phyloP scores from a whole-genome alignment of 2,113 vertebrate species.

The Colius striatus region DNA sequence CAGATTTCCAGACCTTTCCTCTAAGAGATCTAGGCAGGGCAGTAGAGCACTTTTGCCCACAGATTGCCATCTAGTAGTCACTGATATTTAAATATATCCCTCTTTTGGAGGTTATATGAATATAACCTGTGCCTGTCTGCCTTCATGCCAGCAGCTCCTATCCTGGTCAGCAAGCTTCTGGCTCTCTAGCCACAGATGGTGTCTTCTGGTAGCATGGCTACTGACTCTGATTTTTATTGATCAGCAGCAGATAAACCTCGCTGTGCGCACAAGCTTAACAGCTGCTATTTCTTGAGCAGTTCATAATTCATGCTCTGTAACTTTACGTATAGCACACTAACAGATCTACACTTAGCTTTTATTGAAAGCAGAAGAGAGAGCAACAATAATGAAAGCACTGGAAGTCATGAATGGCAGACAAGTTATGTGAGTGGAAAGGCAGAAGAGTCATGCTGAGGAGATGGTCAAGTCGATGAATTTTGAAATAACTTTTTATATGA shows the following conservation, averaged over 20 bases:
- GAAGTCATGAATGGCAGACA: neutral
- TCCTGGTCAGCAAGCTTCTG: constrained; percentile 14
- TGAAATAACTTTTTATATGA: neutral
- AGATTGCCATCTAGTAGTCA: neutral
- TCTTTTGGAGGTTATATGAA: neutral
- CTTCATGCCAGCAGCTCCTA: neutral
- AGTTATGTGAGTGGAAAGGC: neutral
- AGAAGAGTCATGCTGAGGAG: neutral
- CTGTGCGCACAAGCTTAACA: constrained; percentile 68
- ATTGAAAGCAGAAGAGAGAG: neutral
- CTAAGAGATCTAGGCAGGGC: neutral
- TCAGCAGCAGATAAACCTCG: constrained; percentile 58
- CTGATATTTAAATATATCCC: neutral
- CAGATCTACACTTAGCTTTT: neutral
- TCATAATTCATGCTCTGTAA: constrained; percentile 64
- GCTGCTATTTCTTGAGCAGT: constrained; percentile 67
- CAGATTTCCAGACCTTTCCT: neutral
- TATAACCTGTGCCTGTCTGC: neutral
- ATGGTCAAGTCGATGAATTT: neutral
- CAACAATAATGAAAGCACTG: neutral
- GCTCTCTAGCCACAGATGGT: constrained; percentile 60
- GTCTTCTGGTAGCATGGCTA: constrained; percentile 53
- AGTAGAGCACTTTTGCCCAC: neutral
- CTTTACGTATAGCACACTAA: constrained; percentile 27
- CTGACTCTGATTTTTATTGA: constrained; percentile 71